A percentile compares a stretch with the other conserved stretches of the same genome.
These are phyloP conservation scores for Podabrus alpinus DNA, from an alignment of 2,888 invertebrate species.

Conservation along the genomic window DNA sequence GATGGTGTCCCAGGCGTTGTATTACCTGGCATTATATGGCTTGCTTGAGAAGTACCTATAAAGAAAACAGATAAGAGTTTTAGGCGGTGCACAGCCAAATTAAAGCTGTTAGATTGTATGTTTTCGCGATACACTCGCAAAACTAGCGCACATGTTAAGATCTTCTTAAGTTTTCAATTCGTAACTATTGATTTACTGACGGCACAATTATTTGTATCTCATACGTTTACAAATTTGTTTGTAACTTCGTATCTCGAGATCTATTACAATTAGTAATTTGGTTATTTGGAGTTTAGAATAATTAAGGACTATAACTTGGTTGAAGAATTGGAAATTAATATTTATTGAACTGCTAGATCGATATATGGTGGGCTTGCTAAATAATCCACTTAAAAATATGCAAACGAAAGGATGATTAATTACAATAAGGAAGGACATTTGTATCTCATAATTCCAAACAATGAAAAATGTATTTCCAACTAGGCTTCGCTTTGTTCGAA, in stretches of 20 bases:
- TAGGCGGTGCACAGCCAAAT: neutral
- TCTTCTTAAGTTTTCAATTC: neutral
- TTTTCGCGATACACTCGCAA: neutral
- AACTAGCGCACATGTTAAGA: neutral
- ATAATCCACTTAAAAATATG: neutral
- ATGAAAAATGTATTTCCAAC: neutral
- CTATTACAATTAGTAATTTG: neutral
- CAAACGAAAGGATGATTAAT: neutral
- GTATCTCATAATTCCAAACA: neutral
- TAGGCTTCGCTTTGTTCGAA: neutral
- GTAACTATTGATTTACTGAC: neutral
- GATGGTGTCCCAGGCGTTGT: conserved; percentile 81
- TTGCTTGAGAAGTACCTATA: conserved; percentile 58
- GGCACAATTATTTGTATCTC: neutral
- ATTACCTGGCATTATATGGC: conserved; percentile 61
- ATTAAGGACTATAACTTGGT: too few species aligned
- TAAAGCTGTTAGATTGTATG: neutral
- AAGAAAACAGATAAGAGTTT: conserved; percentile 23
- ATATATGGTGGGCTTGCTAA: neutral
- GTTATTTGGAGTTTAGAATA: too few species aligned
- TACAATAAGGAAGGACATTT: neutral
- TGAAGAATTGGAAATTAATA: too few species aligned
- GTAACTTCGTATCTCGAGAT: too few species aligned
- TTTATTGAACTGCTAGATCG: neutral
- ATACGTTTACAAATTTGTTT: too few species aligned